These are phyloP conservation scores for Trachythela sp. DNA, from an alignment of 64 coral and sea anemone species.

Conservation along the genomic window DNA sequence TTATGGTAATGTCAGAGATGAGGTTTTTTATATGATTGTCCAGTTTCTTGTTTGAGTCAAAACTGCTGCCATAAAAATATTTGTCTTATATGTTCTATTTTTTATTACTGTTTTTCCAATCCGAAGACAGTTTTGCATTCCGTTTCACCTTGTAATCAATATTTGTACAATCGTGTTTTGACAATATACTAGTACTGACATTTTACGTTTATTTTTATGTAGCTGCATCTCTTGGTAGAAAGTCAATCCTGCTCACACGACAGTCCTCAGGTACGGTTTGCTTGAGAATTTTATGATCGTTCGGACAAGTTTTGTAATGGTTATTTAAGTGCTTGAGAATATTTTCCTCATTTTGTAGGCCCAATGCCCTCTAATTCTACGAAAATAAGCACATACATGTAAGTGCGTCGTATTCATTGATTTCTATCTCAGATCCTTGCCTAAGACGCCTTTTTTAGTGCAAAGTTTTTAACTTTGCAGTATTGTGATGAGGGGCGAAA, in stretches of 20 bases:
- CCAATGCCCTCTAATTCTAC: background rate
- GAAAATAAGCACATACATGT: background rate
- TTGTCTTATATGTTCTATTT: no score
- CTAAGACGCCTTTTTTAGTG: no score
- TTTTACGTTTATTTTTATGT: no score
- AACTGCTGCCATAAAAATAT: background rate
- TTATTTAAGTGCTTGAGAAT: background rate
- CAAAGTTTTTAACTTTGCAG: no score
- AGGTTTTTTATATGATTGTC: background rate
- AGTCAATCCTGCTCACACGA: background rate
- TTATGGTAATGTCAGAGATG: background rate
- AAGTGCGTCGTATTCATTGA: background rate
- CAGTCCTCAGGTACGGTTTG: background rate
- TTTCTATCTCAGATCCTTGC: no score
- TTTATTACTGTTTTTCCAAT: no score
- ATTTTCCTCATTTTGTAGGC: background rate
- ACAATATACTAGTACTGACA: no score
- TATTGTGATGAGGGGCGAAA: no score
- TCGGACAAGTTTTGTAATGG: no score
- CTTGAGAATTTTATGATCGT: background rate
- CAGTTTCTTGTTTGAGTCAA: background rate
- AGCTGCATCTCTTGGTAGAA: background rate
- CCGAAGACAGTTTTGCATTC: no score
- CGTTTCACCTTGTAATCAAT: no score
- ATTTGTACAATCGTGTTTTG: no score